Conservation (phyloP, 2,888 invertebrate genomes). For the Dryobotodes eremita region DNA sequence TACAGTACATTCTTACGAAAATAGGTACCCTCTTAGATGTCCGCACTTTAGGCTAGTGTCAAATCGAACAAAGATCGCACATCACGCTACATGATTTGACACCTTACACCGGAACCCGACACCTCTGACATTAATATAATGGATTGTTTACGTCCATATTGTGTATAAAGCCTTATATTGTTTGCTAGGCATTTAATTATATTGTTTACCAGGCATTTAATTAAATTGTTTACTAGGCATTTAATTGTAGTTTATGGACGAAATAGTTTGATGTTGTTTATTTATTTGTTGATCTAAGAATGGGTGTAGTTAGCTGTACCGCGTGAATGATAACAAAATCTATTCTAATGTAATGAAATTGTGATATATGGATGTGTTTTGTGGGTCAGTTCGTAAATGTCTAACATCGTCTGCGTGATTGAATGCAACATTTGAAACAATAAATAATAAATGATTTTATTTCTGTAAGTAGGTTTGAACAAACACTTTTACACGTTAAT, state of each 20-base stretch:
- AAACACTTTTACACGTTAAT: too few species aligned
- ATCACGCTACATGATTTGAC: conserved; percentile 20
- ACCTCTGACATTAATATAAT: conserved; percentile 51
- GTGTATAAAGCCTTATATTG: conserved; percentile 32
- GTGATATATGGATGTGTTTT: conserved; percentile 3
- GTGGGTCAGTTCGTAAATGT: neutral
- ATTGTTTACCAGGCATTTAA: conserved; percentile 22
- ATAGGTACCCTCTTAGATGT: neutral
- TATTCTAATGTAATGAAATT: conserved; percentile 20
- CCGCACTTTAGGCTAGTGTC: neutral
- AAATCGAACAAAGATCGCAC: conserved; percentile 11
- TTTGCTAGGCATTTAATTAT: conserved; percentile 23
- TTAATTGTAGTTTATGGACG: conserved; percentile 34
- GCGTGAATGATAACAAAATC: conserved; percentile 12
- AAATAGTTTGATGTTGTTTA: conserved; percentile 23
- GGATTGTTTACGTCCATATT: conserved; percentile 29
- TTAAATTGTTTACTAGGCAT: conserved; percentile 25
- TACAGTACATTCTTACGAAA: neutral
- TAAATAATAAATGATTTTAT: too few species aligned
- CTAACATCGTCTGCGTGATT: neutral
- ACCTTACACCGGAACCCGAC: conserved; percentile 28
- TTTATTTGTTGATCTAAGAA: conserved; percentile 24
- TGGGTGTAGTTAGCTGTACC: conserved; percentile 18
- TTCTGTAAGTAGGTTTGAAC: too few species aligned
- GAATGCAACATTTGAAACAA: neutral